Evolutionary conservation across 2,113 vertebrate species (phyloP), one percentile per base, ranked within the genome.

Genomic region (Chloroceryle aenea): DNA sequence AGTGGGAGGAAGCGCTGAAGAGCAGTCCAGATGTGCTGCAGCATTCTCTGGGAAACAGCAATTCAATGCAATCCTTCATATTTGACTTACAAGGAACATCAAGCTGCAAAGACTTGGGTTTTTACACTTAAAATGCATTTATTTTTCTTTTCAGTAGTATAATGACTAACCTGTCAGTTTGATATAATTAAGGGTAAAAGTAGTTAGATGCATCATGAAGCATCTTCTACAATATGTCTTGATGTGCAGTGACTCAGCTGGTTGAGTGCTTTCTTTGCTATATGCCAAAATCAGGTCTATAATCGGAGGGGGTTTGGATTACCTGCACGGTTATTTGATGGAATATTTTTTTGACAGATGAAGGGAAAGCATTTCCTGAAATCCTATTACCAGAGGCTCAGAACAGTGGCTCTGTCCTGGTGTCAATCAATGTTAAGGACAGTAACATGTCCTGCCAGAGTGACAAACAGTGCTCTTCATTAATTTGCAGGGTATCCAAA

Each of bases 351-450:
- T 63, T 84, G 86, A 64, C 88, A 87, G 72, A 59, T 83, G 42
- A 88, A 91, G 30, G 40, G 50, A 62, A 85, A 53, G 72, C 64
- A 50, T 85, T 94, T 93, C 82, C 82, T 71, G 75, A 79, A 93
- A 94, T 96, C 59, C 72, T 83, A 6, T 92, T 78, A 45, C 10
- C 52, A 90, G 87, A 80, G 63, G 72, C 75, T 83, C 30, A 61
- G 89, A 89, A 66, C 40, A 92, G 78, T n/a, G 59, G 32, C 47
- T 86, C 56, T 78, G 80, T 81, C 85, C 61, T 63, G 34, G 19
- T 68, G 61, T 74, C 82, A 83, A 74, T 82, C 38, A 18, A 0
- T 47, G 50, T 83, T 85, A 58, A 85, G 72, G 82, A 55, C 86
- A 77, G 67, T 59, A 42, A 34, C 6, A 1, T 0, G 1, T 85